A percentile compares a stretch with the other conserved stretches of the same genome.
Conservation (phyloP, 2,113 vertebrate species). For the Brachionichthys hirsutus region DNA sequence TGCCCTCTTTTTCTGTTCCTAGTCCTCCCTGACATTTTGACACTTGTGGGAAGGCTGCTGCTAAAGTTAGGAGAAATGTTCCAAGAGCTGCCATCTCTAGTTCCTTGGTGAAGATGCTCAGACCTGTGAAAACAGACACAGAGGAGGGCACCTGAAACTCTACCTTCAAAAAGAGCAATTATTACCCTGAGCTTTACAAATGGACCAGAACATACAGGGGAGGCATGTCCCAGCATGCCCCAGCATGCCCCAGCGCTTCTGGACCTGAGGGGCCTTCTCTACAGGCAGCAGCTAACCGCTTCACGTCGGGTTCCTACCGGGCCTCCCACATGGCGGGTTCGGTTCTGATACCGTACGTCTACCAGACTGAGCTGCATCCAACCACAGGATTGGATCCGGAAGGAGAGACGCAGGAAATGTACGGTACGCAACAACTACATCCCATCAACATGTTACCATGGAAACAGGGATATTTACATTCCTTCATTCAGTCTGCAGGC, state of each 20-base stretch:
- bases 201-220: conserved; percentile 16
- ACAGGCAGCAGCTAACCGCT: conserved; percentile 36
- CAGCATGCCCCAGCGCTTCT: conserved; percentile 63
- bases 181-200: conserved; percentile 7
- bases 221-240: conserved; percentile 62
- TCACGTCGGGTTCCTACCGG: conserved; percentile 23
- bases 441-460: too few species aligned
- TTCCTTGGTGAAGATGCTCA: conserved; percentile 45
- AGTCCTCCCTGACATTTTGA: conserved; percentile 59
- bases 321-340: conserved; percentile 21
- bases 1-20: conserved; percentile 77
- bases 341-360: conserved; percentile 15
- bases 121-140: conserved; percentile 38
- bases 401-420: too few species aligned
- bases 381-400: background rate
- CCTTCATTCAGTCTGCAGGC: too few species aligned
- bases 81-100: conserved; percentile 66
- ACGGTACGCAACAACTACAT: too few species aligned
- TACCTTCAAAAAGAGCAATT: background rate
- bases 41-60: conserved; percentile 67
- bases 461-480: too few species aligned
- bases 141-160: background rate
- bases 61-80: conserved; percentile 44
- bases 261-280: conserved; percentile 30
- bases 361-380: background rate